A percentile compares a stretch with the other conserved stretches of the same genome.
Conservation (phyloP, 2,113 vertebrate genomes). For the Furnarius figulus region DNA sequence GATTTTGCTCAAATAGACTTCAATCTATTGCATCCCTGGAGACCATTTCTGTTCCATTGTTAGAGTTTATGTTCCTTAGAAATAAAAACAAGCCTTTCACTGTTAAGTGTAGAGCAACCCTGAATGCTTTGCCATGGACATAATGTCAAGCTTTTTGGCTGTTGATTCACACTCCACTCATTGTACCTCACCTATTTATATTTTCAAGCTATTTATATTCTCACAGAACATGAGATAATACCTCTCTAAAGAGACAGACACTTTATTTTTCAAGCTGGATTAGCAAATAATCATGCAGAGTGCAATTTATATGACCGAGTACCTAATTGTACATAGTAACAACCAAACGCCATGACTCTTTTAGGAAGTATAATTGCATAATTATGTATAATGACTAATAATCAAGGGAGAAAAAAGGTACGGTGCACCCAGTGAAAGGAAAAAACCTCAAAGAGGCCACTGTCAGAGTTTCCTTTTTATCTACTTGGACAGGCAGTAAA, state of each 20-base stretch:
- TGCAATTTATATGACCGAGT: not conserved
- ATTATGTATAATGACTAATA: constrained; percentile 36
- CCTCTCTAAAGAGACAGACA: not conserved
- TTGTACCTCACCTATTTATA: constrained; percentile 12
- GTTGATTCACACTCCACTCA: not conserved
- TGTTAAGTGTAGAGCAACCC: not conserved
- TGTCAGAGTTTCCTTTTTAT: constrained; percentile 22
- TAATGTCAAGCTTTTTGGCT: constrained; percentile 18
- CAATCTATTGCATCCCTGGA: not conserved
- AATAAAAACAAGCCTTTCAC: not conserved
- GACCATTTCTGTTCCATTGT: not conserved
- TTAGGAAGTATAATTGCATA: constrained; percentile 32
- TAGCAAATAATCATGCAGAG: not conserved
- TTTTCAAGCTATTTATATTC: not conserved
- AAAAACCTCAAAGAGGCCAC: constrained; percentile 11
- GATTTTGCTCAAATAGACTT: not conserved
- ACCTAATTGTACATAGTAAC: not conserved
- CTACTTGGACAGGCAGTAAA: not conserved
- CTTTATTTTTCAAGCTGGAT: not conserved
- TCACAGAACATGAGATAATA: not conserved
- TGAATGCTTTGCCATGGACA: not conserved
- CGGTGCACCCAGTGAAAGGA: not conserved
- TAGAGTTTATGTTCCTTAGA: not conserved
- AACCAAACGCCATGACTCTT: not conserved
- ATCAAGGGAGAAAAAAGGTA: not conserved